Percentiles rank a stretch among this genome's conserved stretches.
Evolutionary conservation across 1,140 invertebrate genomes (phyloP).

Genomic region (Leucophenga varia): DNA sequence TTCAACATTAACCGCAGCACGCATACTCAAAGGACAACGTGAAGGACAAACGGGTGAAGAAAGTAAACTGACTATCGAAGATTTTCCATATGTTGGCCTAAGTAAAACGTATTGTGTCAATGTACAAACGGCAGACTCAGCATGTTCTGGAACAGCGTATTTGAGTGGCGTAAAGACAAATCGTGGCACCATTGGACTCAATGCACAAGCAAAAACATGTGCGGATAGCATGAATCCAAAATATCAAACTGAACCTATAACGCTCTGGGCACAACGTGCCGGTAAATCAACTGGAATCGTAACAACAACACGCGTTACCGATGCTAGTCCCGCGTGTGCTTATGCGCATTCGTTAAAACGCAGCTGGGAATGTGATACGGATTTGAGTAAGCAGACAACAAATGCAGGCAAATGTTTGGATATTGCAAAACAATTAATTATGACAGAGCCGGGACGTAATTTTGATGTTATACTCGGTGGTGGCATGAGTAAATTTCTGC

Average conservation of each 20-base stretch:
- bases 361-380: slow-evolving; percentile 74
- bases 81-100: slow-evolving; percentile 71
- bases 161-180: slow-evolving; percentile 73
- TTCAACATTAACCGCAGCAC: slow-evolving; percentile 67
- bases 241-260: slow-evolving; percentile 65
- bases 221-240: slow-evolving; percentile 60
- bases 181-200: slow-evolving; percentile 65
- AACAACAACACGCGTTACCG: slow-evolving; percentile 46
- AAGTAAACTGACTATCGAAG: slow-evolving; percentile 69
- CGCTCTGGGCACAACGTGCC: slow-evolving; percentile 79
- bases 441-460: slow-evolving; percentile 60
- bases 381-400: slow-evolving; percentile 52
- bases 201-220: slow-evolving; percentile 64
- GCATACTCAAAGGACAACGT: slow-evolving; percentile 67
- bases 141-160: slow-evolving; percentile 71
- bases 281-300: slow-evolving; percentile 60
- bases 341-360: slow-evolving; percentile 65
- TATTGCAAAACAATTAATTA: slow-evolving; percentile 67
- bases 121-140: slow-evolving; percentile 78
- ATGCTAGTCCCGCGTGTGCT: slow-evolving; percentile 41
- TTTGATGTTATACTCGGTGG: slow-evolving; percentile 71
- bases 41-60: slow-evolving; percentile 65
- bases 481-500: slow-evolving; percentile 64
- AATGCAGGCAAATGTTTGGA: slow-evolving; percentile 54
- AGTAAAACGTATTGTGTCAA: slow-evolving; percentile 71